These are phyloP conservation scores for Mobula birostris DNA, from an alignment of 2,113 vertebrate species.

Conservation along the genomic window DNA sequence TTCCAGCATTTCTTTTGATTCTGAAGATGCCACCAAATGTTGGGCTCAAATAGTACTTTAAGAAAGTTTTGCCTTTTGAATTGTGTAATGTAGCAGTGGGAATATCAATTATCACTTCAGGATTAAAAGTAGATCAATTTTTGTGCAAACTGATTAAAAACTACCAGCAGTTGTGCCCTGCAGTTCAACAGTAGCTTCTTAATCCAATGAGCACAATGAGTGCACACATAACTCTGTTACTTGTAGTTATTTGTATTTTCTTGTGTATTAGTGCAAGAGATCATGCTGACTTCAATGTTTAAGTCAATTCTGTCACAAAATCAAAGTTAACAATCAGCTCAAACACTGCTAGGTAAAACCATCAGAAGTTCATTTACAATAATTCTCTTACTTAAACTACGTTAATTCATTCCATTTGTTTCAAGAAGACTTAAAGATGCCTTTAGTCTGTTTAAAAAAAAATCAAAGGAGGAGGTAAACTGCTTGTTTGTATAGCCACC, in stretches of 20 bases:
- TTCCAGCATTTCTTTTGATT: not conserved
- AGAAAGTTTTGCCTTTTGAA: not conserved
- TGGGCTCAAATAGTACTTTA: not conserved
- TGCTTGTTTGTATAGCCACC: not conserved
- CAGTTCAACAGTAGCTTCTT: not conserved
- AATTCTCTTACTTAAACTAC: not conserved
- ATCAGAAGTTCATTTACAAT: not conserved
- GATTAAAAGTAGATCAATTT: not conserved
- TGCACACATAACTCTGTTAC: not conserved
- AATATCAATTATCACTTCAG: not conserved
- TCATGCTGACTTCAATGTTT: not conserved
- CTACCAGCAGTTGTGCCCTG: not conserved
- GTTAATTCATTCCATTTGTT: not conserved
- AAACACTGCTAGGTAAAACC: not conserved
- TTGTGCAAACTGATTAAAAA: not conserved
- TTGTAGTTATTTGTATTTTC: not conserved
- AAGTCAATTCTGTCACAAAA: not conserved
- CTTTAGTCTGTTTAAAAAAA: not conserved
- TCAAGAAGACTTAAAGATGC: not conserved
- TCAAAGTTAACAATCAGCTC: not conserved
- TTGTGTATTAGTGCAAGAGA: not conserved
- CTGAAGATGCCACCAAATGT: not conserved
- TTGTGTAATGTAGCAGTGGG: not conserved
- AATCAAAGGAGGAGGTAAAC: not conserved
- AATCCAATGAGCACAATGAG: not conserved